Base-by-base conservation (phyloP, 2,888 invertebrate species). In the Calliopum simillimum region DNA sequence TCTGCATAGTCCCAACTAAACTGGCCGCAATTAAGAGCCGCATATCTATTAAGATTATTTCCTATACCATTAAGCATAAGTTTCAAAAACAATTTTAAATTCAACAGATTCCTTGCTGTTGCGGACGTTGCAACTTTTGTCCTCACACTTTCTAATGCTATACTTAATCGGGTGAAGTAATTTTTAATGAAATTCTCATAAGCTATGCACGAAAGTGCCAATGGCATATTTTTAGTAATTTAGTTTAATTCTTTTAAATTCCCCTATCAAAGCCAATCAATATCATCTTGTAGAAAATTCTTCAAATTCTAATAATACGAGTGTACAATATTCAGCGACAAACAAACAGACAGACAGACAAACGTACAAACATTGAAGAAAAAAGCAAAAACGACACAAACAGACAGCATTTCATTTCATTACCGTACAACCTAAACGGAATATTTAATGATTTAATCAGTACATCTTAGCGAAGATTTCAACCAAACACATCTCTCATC, bases 351-450 rank as follows among this genome's bases (percentile, higher is more conserved):
- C 46, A 43, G 43, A 61, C 61, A 46, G 23, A 46, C 21, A 62
- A n/a, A 8, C 13, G n/a, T 8, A 43, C 59, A 43, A 49, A 25
- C 25, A 33, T 6, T 14, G 19, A 53, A 44, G 43, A 8, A 46
- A 44, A 55, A 8, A 53, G 2, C 58, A 59, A 11, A 59, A 6
- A 47, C 19, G 33, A 21, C n/a, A n/a, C 49, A 49, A 43, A 67
- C 47, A 21, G 16, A 56, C 49, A 49, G 56, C 59, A 13, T 19
- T 23, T n/a, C 82, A 84, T 83, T 84, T 84, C 84, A 82, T 83
- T 83, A 83, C 84, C 81, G 81, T 79, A 81, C 84, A 81, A 82
- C 84, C 84, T 84, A 82, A 83, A 83, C 82, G 77, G 82, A 82
- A 83, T 83, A 84, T 84, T 82, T 84, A 82, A 82, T 84, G 82